These are phyloP conservation scores for Anarrhichthys ocellatus DNA, from an alignment of 2,113 vertebrate species.

Conservation along the genomic window DNA sequence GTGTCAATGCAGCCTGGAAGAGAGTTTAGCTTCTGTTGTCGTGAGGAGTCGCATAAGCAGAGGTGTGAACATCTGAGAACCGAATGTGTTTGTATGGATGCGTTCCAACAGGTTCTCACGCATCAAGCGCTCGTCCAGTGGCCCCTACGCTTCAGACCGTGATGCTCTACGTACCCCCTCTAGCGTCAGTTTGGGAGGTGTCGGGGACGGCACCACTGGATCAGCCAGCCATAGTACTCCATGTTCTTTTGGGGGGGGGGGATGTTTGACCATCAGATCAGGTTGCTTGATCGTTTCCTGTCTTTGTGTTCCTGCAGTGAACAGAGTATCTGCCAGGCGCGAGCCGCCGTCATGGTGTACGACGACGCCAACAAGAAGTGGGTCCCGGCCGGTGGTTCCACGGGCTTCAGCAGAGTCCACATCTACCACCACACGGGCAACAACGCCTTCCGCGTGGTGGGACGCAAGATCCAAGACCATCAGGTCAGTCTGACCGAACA, in stretches of 20 bases:
- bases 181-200: too few species aligned
- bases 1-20: too few species aligned
- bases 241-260: neutral
- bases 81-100: neutral
- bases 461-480: conserved; percentile 99
- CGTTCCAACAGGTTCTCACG: too few species aligned
- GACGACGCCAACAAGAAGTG: conserved; percentile 99
- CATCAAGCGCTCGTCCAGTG: too few species aligned
- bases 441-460: conserved; percentile 98
- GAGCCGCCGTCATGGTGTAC: conserved; percentile 99
- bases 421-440: conserved; percentile 99
- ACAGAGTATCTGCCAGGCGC: conserved; percentile 99
- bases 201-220: too few species aligned
- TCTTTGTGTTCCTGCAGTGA: conserved; percentile 85
- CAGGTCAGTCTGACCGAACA: conserved; percentile 85
- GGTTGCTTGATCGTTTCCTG: neutral
- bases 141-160: too few species aligned
- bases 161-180: too few species aligned
- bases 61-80: neutral
- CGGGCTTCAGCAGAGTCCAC: conserved; percentile 98
- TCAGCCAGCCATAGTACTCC: neutral
- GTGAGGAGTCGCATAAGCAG: too few species aligned
- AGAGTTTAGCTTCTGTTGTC: neutral
- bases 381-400: conserved; percentile 96
- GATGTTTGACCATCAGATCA: neutral